Conservation (phyloP, 2,113 vertebrate genomes). For the Falcunculus frontatus region DNA sequence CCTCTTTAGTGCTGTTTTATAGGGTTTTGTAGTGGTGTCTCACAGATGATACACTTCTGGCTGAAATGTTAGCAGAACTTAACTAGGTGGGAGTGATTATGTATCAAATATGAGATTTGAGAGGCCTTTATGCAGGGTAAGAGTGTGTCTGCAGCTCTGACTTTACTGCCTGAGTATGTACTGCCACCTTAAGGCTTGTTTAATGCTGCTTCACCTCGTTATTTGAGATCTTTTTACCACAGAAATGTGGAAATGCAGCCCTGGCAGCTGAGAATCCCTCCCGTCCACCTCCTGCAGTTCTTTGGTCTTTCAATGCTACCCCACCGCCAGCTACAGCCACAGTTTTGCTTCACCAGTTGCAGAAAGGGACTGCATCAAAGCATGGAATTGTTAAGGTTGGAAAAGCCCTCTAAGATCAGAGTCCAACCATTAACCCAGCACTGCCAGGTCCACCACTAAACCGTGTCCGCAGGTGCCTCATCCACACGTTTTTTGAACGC, state of each 20-base stretch:
- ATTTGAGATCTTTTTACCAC: not conserved
- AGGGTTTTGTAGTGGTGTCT: not conserved
- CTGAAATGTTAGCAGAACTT: not conserved
- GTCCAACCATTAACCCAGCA: not conserved
- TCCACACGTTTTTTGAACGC: fast-evolving
- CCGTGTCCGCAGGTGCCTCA: fast-evolving
- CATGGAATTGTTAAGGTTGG: not conserved
- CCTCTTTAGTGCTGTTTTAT: not conserved
- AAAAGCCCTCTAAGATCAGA: not conserved
- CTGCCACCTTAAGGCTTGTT: not conserved
- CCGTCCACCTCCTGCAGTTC: not conserved
- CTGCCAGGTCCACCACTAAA: not conserved
- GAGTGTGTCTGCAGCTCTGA: not conserved
- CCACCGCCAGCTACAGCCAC: not conserved
- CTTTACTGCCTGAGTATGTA: not conserved
- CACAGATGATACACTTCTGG: not conserved
- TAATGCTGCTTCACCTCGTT: not conserved
- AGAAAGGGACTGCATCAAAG: not conserved
- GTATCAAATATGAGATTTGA: not conserved
- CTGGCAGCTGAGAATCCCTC: not conserved
- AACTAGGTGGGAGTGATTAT: not conserved
- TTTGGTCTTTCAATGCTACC: not conserved
- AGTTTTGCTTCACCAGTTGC: not conserved
- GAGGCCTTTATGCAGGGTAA: not conserved
- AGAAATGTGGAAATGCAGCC: not conserved